Percentiles rank a stretch among this genome's conserved stretches.
phyloP scores from a whole-genome alignment of 2,113 vertebrate genomes.

The Ascaphus truei region DNA sequence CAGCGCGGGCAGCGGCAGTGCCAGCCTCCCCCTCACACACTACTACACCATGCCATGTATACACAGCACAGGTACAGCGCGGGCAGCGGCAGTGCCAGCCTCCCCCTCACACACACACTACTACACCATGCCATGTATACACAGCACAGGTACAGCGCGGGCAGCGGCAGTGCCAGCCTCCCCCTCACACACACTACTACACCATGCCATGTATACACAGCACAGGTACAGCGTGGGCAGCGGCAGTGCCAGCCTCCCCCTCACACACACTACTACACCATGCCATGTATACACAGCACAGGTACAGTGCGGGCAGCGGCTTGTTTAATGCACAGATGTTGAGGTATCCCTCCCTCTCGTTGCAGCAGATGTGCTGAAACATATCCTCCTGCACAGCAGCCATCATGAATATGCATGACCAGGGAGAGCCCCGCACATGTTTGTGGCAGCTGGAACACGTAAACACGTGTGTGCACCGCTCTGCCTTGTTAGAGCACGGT shows the following conservation, averaged over 20 bases:
- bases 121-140: not conserved
- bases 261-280: too few species aligned
- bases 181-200: not conserved
- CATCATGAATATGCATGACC: slow-evolving; percentile 25
- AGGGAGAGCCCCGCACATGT: slow-evolving; percentile 17
- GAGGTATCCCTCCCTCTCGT: not conserved
- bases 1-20: too few species aligned
- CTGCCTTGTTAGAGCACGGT: not conserved
- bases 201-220: not conserved
- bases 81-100: too few species aligned
- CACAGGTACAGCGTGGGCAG: not conserved
- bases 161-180: too few species aligned
- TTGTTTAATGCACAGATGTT: slow-evolving; percentile 7
- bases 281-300: not conserved
- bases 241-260: not conserved
- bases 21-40: too few species aligned
- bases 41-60: not conserved
- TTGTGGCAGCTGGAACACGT: slow-evolving; percentile 17
- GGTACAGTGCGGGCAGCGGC: not conserved
- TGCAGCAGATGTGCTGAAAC: slow-evolving; percentile 25
- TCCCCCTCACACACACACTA: too few species aligned
- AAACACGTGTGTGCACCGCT: slow-evolving; percentile 14
- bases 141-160: not conserved
- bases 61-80: not conserved
- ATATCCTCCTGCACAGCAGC: slow-evolving; percentile 13